Conservation (phyloP, 2,888 invertebrate genomes). For the Caradrina clavipalpis region DNA sequence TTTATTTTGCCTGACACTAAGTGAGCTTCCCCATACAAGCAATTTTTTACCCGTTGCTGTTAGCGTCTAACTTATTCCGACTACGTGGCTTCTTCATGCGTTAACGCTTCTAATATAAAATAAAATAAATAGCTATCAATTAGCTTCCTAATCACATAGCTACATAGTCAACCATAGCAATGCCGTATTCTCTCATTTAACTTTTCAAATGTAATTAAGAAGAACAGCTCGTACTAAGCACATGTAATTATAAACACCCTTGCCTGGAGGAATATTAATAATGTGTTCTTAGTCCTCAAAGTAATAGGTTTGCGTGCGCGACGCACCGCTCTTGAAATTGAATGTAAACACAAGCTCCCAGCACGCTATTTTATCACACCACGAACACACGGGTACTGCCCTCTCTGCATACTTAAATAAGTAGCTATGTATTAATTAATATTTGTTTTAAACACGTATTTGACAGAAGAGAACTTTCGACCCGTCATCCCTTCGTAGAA, state of each 20-base stretch:
- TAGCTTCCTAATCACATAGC: neutral
- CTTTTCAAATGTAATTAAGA: constrained; percentile 48
- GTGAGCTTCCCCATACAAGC: neutral
- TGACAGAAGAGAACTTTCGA: constrained; percentile 8
- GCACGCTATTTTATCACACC: constrained; percentile 40
- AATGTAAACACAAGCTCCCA: constrained; percentile 51
- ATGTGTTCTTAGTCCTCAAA: constrained; percentile 52
- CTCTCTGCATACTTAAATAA: constrained; percentile 39
- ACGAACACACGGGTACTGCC: constrained; percentile 22
- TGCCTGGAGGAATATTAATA: constrained; percentile 53
- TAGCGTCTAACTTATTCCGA: neutral
- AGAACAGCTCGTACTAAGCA: constrained; percentile 37
- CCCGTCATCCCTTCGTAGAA: constrained; percentile 1
- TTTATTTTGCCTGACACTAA: no score
- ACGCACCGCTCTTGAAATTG: constrained; percentile 53
- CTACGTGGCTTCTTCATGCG: constrained; percentile 1
- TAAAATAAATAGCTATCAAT: constrained; percentile 6
- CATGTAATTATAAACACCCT: constrained; percentile 57
- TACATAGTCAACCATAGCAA: constrained; percentile 6
- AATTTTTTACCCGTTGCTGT: neutral
- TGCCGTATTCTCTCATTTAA: constrained; percentile 28
- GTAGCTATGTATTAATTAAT: constrained; percentile 36
- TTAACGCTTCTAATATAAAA: constrained; percentile 7
- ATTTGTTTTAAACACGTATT: constrained; percentile 35
- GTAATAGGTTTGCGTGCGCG: constrained; percentile 47